Conservation (phyloP, 2,113 vertebrate species). For the Mixornis gularis region DNA sequence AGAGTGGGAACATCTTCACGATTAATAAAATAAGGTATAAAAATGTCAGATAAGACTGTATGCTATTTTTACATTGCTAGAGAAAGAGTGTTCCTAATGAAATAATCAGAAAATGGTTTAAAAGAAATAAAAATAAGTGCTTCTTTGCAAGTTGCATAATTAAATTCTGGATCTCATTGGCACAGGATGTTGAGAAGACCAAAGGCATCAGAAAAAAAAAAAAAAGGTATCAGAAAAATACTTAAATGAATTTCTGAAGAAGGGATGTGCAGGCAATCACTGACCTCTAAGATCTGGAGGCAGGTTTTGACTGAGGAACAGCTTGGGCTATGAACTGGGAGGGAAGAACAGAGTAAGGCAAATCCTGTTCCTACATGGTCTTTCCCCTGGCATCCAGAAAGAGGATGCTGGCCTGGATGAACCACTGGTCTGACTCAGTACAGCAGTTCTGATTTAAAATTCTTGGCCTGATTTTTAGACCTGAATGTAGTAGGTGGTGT, state of each 20-base stretch:
- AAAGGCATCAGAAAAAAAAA: neutral
- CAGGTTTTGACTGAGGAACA: neutral
- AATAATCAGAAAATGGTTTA: neutral
- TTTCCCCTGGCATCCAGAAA: neutral
- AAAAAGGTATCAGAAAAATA: neutral
- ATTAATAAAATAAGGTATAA: slow-evolving; percentile 7
- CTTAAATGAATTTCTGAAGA: neutral
- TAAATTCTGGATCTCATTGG: neutral
- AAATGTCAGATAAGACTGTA: neutral
- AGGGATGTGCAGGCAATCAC: neutral
- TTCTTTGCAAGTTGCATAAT: neutral
- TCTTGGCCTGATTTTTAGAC: neutral
- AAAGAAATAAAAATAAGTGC: slow-evolving; percentile 4
- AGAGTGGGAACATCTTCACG: neutral
- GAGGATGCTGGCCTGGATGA: neutral
- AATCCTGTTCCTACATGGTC: neutral
- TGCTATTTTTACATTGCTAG: neutral
- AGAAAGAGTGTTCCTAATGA: neutral
- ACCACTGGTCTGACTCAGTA: neutral
- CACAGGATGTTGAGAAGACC: neutral
- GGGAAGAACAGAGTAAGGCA: neutral
- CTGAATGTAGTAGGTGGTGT: neutral
- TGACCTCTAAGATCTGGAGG: neutral
- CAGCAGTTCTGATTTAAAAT: neutral
- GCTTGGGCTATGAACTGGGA: neutral